Conservation (phyloP, 2,888 invertebrate species). For the Mythimna albipuncta region DNA sequence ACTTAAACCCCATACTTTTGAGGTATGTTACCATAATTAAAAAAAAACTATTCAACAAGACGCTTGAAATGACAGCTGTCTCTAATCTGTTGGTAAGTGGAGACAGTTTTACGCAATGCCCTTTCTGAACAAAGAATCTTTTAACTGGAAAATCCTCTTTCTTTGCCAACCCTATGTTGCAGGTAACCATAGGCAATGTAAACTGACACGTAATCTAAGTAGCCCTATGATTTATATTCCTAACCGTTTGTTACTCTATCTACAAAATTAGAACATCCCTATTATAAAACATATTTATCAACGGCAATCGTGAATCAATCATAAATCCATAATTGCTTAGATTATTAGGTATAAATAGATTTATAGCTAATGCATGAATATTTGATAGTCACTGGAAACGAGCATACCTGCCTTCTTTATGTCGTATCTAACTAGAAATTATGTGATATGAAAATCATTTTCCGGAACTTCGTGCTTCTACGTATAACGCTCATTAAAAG, state of each 20-base stretch:
- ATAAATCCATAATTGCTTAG: conserved; percentile 16
- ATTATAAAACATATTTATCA: background rate
- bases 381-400: conserved; percentile 40
- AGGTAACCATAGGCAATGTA: background rate
- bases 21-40: too few species aligned
- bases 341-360: background rate
- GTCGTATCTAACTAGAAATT: conserved; percentile 14
- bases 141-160: background rate
- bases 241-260: background rate
- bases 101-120: too few species aligned
- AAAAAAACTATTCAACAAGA: too few species aligned
- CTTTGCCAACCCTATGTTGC: background rate
- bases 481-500: conserved; percentile 45
- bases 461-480: conserved; percentile 40
- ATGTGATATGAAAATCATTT: conserved; percentile 49
- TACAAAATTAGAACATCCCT: background rate
- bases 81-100: too few species aligned
- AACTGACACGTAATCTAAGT: background rate
- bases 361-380: conserved; percentile 49
- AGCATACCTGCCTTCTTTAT: conserved; percentile 3
- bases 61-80: too few species aligned
- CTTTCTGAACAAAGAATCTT: background rate
- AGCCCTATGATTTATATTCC: background rate
- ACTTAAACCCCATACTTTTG: too few species aligned
- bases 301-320: conserved; percentile 4